These are phyloP conservation scores for Cheirogaleus medius DNA, from an alignment of 2,113 vertebrate species.

Conservation along the genomic window DNA sequence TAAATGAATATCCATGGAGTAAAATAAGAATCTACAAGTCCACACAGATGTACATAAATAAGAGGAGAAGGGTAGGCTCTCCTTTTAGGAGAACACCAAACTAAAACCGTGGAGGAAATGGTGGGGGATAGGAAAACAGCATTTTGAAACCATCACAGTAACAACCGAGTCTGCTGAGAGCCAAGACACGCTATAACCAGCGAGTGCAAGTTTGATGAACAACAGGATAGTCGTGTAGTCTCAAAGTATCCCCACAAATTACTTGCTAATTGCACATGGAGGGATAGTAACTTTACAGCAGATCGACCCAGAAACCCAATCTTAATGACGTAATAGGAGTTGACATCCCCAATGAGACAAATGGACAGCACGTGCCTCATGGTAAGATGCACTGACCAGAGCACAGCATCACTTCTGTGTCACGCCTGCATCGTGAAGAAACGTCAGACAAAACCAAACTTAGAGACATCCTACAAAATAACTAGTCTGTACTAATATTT, in stretches of 20 bases:
- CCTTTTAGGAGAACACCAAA: background rate
- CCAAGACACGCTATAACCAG: background rate
- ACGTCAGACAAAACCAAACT: background rate
- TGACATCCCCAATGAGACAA: background rate
- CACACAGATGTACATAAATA: background rate
- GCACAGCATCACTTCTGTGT: background rate
- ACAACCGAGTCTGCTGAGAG: background rate
- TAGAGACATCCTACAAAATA: background rate
- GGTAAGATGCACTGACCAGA: background rate
- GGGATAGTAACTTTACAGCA: background rate
- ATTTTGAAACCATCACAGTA: background rate
- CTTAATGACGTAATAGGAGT: background rate
- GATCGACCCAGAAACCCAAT: background rate
- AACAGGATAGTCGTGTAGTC: background rate
- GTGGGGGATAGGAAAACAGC: background rate
- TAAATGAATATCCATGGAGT: background rate
- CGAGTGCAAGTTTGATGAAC: background rate
- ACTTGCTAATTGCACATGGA: background rate
- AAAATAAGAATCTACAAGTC: background rate
- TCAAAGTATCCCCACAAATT: background rate
- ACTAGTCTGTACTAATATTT: background rate
- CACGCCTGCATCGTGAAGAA: background rate
- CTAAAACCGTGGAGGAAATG: background rate
- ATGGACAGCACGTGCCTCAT: rapidly evolving
- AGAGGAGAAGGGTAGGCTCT: background rate